A percentile compares a stretch with the other conserved stretches of the same genome.
phyloP scores from a whole-genome alignment of 2,888 invertebrate species.

The Andrena dorsata region DNA sequence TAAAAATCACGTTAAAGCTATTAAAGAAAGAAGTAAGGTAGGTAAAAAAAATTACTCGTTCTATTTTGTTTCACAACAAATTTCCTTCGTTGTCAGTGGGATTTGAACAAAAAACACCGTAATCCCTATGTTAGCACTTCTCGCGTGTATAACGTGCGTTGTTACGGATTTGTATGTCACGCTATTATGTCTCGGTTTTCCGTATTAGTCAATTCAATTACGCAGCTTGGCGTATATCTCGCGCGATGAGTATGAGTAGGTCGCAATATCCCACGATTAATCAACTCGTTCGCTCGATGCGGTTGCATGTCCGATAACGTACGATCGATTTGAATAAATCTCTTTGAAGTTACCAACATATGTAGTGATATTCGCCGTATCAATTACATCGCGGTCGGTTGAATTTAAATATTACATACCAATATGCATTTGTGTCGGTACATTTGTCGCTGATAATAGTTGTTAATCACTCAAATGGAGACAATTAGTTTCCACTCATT shows the following conservation, averaged over 20 bases:
- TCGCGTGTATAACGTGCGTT: no score
- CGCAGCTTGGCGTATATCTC: slow-evolving; percentile 6
- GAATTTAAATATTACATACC: slow-evolving; percentile 33
- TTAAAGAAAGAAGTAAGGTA: neutral
- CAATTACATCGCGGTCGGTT: slow-evolving; percentile 18
- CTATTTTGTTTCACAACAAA: neutral
- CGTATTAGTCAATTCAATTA: slow-evolving; percentile 51
- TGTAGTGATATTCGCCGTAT: slow-evolving; percentile 20
- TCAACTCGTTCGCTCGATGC: slow-evolving; percentile 45
- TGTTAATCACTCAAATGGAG: neutral
- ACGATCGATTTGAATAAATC: slow-evolving; percentile 50
- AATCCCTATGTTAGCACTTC: neutral
- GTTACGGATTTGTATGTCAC: slow-evolving; percentile 5
- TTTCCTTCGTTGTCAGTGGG: neutral
- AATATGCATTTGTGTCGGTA: neutral
- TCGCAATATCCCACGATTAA: slow-evolving; percentile 42
- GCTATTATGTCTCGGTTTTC: slow-evolving; percentile 41
- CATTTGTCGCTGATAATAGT: neutral
- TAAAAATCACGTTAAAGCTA: no score
- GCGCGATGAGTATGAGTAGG: slow-evolving; percentile 12
- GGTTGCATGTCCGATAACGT: slow-evolving; percentile 40
- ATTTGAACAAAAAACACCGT: neutral
- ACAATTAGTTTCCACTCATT: neutral
- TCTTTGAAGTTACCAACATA: slow-evolving; percentile 45
- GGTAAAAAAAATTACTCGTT: no score